A percentile compares a stretch with the other conserved stretches of the same genome.
phyloP scores from a whole-genome alignment of 2,888 invertebrate genomes.

The Papilio demoleus region DNA sequence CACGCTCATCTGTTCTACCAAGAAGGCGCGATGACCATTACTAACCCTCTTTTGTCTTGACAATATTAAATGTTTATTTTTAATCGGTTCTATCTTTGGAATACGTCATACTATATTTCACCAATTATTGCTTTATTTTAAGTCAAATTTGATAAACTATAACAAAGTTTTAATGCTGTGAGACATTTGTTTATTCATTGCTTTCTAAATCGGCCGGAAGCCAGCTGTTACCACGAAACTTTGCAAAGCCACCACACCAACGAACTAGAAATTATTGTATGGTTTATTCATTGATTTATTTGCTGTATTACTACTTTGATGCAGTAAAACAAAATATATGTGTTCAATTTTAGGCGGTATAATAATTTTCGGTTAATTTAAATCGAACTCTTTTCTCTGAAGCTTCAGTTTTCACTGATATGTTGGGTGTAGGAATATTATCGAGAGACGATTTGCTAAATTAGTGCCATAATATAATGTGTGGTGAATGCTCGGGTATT shows the following conservation, averaged over 20 bases:
- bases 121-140: not conserved
- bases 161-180: slow-evolving; percentile 9
- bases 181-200: slow-evolving; percentile 26
- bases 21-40: too few relatives aligned
- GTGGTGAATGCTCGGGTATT: slow-evolving; percentile 6
- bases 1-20: too few relatives aligned
- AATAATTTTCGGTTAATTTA: not conserved
- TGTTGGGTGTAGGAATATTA: too few relatives aligned
- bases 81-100: not conserved
- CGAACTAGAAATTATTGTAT: not conserved
- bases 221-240: slow-evolving; percentile 35
- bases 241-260: slow-evolving; percentile 1
- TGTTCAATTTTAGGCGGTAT: not conserved
- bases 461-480: too few relatives aligned
- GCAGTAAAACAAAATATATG: too few relatives aligned
- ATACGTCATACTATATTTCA: not conserved
- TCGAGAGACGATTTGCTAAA: too few relatives aligned
- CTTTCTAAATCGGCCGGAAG: slow-evolving; percentile 26
- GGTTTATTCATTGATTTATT: not conserved
- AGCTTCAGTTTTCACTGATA: not conserved
- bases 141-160: not conserved
- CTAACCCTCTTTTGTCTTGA: too few relatives aligned
- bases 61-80: too few relatives aligned
- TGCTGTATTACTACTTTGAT: not conserved
- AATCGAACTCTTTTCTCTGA: not conserved